phyloP scores from a whole-genome alignment of 2,113 vertebrate species.

The crab-eating macaque (Macaca fascicularis) region T2T-MFA8v1.1 NC_088379.1:46875501-46876000 shows the following conservation, averaged over 20 bases:
- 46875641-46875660: background rate
- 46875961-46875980: background rate
- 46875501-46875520: background rate
- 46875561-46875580: background rate
- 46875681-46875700: constrained; percentile 1
- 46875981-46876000: background rate
- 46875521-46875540: background rate
- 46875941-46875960: background rate
- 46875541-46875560: background rate
- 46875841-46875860: background rate
- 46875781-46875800: background rate
- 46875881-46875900: background rate
- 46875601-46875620: background rate
- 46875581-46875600: background rate
- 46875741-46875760: background rate
- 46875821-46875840: background rate
- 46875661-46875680: background rate
- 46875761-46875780: background rate
- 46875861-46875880: background rate
- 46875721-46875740: constrained; percentile 23
- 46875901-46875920: background rate
- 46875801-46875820: background rate
- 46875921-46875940: background rate
- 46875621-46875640: background rate
- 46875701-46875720: background rate